Percentiles rank a stretch among this genome's conserved stretches.
Conservation (phyloP, 2,113 vertebrate species). For the Riparia riparia region DNA sequence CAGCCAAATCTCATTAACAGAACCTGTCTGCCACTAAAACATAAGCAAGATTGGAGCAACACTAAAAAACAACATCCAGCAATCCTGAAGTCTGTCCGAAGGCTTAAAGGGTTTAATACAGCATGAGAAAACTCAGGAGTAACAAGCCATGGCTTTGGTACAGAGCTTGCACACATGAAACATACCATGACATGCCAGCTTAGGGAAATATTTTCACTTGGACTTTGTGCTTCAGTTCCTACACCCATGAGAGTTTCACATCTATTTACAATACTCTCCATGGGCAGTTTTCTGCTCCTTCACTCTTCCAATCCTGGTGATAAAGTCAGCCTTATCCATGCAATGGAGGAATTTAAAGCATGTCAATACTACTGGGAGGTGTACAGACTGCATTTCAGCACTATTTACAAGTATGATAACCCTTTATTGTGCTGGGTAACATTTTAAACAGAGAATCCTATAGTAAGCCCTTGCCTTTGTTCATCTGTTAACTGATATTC, state of each 20-base stretch:
- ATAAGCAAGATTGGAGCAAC: background rate
- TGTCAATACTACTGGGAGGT: constrained; percentile 13
- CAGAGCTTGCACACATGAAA: background rate
- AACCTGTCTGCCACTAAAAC: background rate
- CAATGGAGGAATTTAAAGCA: constrained; percentile 45
- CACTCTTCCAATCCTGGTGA: background rate
- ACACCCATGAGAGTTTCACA: background rate
- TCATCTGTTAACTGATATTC: constrained; percentile 54
- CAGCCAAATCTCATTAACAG: background rate
- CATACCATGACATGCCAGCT: background rate
- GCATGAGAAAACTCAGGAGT: background rate
- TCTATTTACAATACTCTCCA: constrained; percentile 12
- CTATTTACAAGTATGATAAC: constrained; percentile 61
- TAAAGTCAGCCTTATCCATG: constrained; percentile 23
- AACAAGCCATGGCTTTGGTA: background rate
- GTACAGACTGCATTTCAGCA: constrained; percentile 18
- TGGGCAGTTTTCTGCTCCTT: constrained; percentile 9
- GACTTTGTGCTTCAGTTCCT: background rate
- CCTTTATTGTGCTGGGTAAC: constrained; percentile 63
- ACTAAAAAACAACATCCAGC: background rate
- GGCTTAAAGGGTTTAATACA: background rate
- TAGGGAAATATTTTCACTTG: background rate
- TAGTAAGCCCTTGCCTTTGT: constrained; percentile 47
- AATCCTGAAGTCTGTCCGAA: background rate
- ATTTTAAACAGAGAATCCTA: constrained; percentile 60